A percentile compares a stretch with the other conserved stretches of the same genome.
These are phyloP conservation scores for Gerris lacustris DNA, from an alignment of 2,888 invertebrate genomes.

Conservation along the genomic window DNA sequence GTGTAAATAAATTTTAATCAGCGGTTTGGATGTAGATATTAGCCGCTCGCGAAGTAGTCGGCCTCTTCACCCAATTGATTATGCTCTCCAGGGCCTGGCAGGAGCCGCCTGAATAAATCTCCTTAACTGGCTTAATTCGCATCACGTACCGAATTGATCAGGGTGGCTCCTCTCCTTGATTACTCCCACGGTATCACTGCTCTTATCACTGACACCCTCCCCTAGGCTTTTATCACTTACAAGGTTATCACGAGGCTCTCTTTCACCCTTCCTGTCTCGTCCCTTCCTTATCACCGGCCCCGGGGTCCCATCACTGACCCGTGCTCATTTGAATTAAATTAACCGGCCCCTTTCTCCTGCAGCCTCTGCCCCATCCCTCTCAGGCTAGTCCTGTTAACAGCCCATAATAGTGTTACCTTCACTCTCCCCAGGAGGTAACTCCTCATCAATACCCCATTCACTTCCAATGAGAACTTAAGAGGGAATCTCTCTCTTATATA, in stretches of 20 bases:
- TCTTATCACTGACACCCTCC: background rate
- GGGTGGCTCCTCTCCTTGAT: background rate
- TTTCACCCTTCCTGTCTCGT: too few species aligned
- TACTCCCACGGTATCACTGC: background rate
- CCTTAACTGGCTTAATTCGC: conserved; percentile 3
- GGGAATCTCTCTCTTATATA: too few species aligned
- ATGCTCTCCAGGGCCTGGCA: background rate
- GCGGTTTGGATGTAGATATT: background rate
- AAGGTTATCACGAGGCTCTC: too few species aligned
- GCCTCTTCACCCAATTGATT: background rate
- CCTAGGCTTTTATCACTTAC: background rate
- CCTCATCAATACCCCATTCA: conserved; percentile 1
- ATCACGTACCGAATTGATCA: conserved; percentile 1
- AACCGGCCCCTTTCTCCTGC: background rate
- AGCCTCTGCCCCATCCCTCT: background rate
- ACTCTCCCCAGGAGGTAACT: background rate
- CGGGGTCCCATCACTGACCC: background rate
- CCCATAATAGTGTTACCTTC: background rate
- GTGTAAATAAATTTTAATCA: background rate
- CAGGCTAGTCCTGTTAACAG: background rate
- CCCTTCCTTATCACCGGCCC: background rate
- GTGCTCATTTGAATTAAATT: conserved; percentile 3
- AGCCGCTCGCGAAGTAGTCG: background rate
- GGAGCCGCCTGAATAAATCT: background rate
- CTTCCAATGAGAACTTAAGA: background rate